Conservation (phyloP, 2,888 invertebrate species). For the Bugulina stolonifera region DNA sequence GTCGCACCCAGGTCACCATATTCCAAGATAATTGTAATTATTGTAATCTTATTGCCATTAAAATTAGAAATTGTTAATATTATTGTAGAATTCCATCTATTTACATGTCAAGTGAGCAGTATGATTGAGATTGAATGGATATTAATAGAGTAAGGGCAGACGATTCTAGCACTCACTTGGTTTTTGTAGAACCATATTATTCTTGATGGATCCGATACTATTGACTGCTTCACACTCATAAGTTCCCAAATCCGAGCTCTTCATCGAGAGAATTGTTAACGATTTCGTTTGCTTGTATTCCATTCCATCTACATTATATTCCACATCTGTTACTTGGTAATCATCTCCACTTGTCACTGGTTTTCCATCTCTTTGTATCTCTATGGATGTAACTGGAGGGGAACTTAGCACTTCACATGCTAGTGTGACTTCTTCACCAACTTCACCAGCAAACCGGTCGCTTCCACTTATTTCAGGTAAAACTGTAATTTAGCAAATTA, state of each 20-base stretch:
- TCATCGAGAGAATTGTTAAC: neutral
- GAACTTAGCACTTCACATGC: neutral
- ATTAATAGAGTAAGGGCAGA: too few relatives aligned
- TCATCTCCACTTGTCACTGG: neutral
- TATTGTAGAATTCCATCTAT: too few relatives aligned
- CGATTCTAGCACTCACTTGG: too few relatives aligned
- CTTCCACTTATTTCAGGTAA: neutral
- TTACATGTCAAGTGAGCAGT: too few relatives aligned
- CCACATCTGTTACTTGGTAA: neutral
- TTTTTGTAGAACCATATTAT: neutral
- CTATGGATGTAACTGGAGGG: neutral
- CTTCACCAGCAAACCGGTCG: neutral
- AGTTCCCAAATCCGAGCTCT: neutral
- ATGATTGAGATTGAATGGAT: too few relatives aligned
- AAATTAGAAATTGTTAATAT: too few relatives aligned
- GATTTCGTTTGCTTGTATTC: slow-evolving; percentile 5
- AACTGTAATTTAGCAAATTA: too few relatives aligned
- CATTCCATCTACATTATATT: neutral
- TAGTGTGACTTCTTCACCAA: slow-evolving; percentile 7
- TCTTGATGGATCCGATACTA: neutral
- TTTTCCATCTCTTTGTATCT: neutral
- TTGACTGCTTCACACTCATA: neutral
- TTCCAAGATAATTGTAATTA: too few relatives aligned
- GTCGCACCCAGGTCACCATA: too few relatives aligned
- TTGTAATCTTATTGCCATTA: too few relatives aligned